Evolutionary conservation across 2,888 invertebrate genomes (phyloP).

Genomic region (Eucera pruinosa): DNA sequence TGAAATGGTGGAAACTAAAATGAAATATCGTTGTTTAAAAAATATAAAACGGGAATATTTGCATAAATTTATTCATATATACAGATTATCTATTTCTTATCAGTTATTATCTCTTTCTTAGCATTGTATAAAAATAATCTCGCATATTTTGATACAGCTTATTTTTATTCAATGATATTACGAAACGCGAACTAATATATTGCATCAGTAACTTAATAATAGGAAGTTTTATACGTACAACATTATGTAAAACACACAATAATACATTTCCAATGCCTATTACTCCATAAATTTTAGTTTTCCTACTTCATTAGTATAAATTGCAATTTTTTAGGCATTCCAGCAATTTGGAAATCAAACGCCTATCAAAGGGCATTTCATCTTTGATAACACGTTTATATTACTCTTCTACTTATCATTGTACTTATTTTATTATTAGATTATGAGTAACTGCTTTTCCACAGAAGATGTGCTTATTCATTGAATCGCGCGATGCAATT

Average conservation of each 20-base stretch:
- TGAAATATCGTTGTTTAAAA: too few species aligned
- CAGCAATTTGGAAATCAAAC: too few species aligned
- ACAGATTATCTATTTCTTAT: too few species aligned
- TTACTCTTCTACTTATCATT: too few species aligned
- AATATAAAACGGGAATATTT: not conserved
- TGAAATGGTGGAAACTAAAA: not conserved
- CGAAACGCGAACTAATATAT: slow-evolving; percentile 4
- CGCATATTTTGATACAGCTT: not conserved
- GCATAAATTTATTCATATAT: not conserved
- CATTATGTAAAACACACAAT: not conserved
- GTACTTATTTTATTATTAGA: not conserved
- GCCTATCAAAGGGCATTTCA: too few species aligned
- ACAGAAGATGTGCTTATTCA: not conserved
- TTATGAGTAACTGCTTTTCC: not conserved
- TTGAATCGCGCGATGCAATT: slow-evolving; percentile 19
- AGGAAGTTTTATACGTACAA: not conserved
- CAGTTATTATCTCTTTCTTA: not conserved
- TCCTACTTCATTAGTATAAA: too few species aligned
- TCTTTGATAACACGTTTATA: too few species aligned
- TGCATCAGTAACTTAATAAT: slow-evolving; percentile 16
- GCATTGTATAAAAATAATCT: not conserved
- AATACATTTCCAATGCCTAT: too few species aligned
- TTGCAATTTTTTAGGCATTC: too few species aligned
- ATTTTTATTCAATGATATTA: not conserved
- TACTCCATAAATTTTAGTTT: too few species aligned